These are phyloP conservation scores for Pluvialis apricaria DNA, from an alignment of 2,113 vertebrate genomes.

Conservation along the genomic window DNA sequence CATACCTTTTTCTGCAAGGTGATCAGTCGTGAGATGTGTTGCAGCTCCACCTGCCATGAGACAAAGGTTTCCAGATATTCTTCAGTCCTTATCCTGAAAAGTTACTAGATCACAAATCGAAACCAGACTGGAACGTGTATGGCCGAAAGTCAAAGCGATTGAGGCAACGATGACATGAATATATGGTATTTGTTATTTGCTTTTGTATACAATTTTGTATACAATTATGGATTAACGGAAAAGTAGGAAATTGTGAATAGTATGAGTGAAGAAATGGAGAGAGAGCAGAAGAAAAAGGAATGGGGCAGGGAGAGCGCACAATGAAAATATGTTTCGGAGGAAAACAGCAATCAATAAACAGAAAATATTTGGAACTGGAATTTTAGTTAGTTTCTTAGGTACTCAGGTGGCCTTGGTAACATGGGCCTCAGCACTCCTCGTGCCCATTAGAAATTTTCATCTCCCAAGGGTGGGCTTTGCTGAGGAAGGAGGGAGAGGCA, in stretches of 20 bases:
- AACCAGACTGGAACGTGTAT: neutral
- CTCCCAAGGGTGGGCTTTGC: accelerated
- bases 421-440: accelerated
- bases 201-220: neutral
- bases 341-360: neutral
- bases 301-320: neutral
- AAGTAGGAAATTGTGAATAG: neutral
- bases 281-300: neutral
- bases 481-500: neutral
- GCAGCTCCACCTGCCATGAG: neutral
- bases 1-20: neutral
- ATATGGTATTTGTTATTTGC: neutral
- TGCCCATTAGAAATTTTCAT: neutral
- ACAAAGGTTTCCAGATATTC: neutral
- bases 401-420: accelerated
- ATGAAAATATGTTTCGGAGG: neutral
- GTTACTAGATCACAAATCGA: neutral
- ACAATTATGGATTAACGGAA: neutral
- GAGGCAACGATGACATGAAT: neutral
- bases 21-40: neutral
- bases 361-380: neutral
- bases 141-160: neutral
- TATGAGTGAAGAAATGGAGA: neutral
- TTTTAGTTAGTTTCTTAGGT: neutral
- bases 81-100: neutral